Conservation (phyloP, 2,113 vertebrate species). For the Sinocyclocheilus anshuiensis region DNA sequence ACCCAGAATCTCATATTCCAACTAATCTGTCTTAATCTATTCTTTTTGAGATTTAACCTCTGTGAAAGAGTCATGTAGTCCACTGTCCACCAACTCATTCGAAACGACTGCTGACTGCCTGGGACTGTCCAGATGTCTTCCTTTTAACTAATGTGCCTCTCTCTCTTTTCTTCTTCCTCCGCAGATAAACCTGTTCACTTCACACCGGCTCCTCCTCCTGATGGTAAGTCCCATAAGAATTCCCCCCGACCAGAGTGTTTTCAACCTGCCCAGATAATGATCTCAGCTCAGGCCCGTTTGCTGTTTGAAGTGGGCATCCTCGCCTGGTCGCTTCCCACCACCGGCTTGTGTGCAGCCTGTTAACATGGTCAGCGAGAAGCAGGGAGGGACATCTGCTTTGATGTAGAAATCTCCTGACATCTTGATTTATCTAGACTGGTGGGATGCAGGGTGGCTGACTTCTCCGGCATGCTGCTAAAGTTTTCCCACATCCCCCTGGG, state of each 20-base stretch:
- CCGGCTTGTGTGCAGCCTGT: slow-evolving; percentile 21
- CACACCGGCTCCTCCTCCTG: slow-evolving; percentile 78
- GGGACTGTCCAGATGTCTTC: slow-evolving; percentile 59
- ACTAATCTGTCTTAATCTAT: slow-evolving; percentile 30
- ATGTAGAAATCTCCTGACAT: slow-evolving; percentile 72
- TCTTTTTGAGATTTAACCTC: slow-evolving; percentile 44
- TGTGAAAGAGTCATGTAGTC: slow-evolving; percentile 31
- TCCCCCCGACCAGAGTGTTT: slow-evolving; percentile 56
- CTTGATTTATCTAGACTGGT: slow-evolving; percentile 68
- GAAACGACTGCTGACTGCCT: slow-evolving; percentile 61
- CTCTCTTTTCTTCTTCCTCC: slow-evolving; percentile 67
- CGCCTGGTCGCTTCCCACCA: neutral
- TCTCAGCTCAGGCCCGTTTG: slow-evolving; percentile 47
- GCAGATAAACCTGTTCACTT: slow-evolving; percentile 95
- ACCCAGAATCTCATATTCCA: slow-evolving; percentile 31
- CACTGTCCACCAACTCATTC: slow-evolving; percentile 40
- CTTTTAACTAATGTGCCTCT: slow-evolving; percentile 69
- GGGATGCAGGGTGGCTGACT: slow-evolving; percentile 11
- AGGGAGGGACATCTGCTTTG: slow-evolving; percentile 62
- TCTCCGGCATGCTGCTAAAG: slow-evolving; percentile 5
- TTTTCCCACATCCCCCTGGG: slow-evolving; percentile 34
- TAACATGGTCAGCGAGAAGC: neutral
- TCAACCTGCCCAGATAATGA: slow-evolving; percentile 60
- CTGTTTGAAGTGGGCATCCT: slow-evolving; percentile 64
- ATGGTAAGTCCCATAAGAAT: slow-evolving; percentile 85